phyloP scores from a whole-genome alignment of 1,140 invertebrate genomes.

The Heliconius hermathena region DNA sequence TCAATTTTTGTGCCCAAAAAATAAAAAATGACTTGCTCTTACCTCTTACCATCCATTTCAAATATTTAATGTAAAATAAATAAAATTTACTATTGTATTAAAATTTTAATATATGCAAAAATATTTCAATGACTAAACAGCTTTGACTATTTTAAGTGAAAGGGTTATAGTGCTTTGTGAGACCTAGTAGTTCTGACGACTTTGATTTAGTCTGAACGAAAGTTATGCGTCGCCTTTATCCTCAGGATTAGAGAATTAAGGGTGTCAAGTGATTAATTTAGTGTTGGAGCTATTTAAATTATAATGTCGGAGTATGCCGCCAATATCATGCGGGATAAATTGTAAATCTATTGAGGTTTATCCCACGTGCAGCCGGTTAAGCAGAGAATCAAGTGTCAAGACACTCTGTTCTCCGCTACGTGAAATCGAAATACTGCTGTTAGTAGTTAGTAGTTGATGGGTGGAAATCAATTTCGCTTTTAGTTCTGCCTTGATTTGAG shows the following conservation, averaged over 20 bases:
- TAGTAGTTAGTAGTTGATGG: no score
- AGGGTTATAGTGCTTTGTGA: background rate
- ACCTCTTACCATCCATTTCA: no score
- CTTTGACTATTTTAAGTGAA: background rate
- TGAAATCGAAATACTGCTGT: no score
- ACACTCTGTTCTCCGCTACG: no score
- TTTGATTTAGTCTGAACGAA: constrained; percentile 8
- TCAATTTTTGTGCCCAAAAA: no score
- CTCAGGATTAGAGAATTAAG: background rate
- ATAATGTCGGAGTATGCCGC: background rate
- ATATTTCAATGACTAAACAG: background rate
- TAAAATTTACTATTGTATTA: background rate
- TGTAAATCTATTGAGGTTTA: no score
- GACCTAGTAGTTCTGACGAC: background rate
- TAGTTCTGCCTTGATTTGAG: no score
- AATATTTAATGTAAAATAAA: background rate
- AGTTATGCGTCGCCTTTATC: background rate
- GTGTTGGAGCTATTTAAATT: constrained; percentile 3
- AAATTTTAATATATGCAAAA: constrained; percentile 4
- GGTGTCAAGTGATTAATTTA: background rate
- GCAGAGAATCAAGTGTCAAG: no score
- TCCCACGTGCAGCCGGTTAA: no score
- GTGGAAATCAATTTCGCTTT: no score
- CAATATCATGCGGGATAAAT: no score
- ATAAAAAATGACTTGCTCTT: no score